These are phyloP conservation scores for Coenobita brevimanus DNA, from an alignment of 1,140 invertebrate genomes.

Conservation along the genomic window DNA sequence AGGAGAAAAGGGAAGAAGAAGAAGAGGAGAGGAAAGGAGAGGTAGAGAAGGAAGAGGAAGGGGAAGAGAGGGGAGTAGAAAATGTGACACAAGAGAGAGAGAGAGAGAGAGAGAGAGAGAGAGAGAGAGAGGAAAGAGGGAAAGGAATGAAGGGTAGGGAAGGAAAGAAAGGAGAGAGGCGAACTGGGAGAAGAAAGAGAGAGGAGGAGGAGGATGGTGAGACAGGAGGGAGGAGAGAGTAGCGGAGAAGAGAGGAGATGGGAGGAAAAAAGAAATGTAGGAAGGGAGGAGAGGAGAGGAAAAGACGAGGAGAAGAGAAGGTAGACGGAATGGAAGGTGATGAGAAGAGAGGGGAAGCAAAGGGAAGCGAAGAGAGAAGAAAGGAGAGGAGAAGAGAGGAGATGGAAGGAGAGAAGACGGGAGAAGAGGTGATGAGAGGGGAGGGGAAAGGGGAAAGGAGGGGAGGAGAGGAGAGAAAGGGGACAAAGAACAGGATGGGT, in stretches of 20 bases:
- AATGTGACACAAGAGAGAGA: neutral
- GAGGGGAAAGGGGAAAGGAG: neutral
- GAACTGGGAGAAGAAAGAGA: neutral
- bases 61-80: neutral
- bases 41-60: neutral
- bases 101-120: slow-evolving; percentile 20
- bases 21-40: neutral
- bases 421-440: too few species aligned
- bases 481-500: too few species aligned
- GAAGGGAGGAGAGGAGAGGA: neutral
- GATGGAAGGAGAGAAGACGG: neutral
- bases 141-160: neutral
- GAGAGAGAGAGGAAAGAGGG: neutral
- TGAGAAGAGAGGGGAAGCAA: neutral
- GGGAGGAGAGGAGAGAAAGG: neutral
- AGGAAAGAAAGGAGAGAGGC: neutral
- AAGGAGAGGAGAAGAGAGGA: neutral
- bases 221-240: neutral
- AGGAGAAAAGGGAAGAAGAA: neutral
- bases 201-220: too few species aligned
- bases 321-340: neutral
- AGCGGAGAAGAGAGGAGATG: neutral
- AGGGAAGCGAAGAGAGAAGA: too few species aligned
- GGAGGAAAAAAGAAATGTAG: neutral
- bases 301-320: neutral